phyloP scores from a whole-genome alignment of 2,113 vertebrate species.

The Crotophaga sulcirostris region DNA sequence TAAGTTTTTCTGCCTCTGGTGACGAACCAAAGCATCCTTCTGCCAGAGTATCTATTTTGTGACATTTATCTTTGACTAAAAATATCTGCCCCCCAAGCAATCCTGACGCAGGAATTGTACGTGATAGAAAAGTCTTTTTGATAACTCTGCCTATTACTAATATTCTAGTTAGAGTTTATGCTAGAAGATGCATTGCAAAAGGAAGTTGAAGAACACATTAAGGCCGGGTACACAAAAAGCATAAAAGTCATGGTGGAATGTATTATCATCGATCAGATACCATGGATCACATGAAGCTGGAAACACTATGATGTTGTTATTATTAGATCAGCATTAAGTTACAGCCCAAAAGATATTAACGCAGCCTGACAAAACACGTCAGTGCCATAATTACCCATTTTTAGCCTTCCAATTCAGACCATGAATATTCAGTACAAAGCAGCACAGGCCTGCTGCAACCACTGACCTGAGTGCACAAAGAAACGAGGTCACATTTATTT shows the following conservation, averaged over 20 bases:
- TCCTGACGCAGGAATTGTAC: neutral
- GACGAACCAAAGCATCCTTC: neutral
- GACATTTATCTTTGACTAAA: neutral
- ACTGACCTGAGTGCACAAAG: neutral
- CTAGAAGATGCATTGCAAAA: fast-evolving
- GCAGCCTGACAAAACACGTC: neutral
- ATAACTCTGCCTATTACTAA: too few relatives aligned
- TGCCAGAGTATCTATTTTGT: neutral
- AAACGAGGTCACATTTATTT: neutral
- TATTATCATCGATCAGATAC: neutral
- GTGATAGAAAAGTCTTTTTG: too few relatives aligned
- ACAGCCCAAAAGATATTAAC: neutral
- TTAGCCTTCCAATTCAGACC: neutral
- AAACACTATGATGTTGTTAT: neutral
- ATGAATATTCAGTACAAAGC: neutral
- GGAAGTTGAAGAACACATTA: neutral
- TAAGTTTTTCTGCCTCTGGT: neutral
- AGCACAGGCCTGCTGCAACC: neutral
- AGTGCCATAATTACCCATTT: neutral
- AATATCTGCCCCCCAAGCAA: neutral
- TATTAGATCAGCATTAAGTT: neutral
- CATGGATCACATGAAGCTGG: neutral
- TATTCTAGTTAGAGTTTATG: neutral
- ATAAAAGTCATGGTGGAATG: neutral
- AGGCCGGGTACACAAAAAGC: neutral